phyloP scores from a whole-genome alignment of 2,113 vertebrate genomes.

The Butastur rufipennis region DNA sequence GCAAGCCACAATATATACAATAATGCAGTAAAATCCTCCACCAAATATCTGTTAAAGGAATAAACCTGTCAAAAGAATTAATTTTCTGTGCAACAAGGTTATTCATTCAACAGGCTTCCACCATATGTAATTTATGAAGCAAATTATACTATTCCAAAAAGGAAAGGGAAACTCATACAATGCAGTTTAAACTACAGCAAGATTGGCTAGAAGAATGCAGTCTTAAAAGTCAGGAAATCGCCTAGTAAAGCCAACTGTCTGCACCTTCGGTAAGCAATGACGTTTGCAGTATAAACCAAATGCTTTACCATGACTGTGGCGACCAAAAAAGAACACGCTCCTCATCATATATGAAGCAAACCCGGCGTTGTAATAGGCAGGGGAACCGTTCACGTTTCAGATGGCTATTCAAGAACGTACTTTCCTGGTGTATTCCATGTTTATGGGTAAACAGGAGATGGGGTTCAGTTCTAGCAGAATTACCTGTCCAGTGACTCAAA shows the following conservation, averaged over 20 bases:
- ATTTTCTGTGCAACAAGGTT: constrained; percentile 78
- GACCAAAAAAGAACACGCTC: constrained; percentile 1
- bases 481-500: constrained; percentile 37
- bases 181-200: constrained; percentile 67
- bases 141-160: constrained; percentile 74
- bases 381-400: neutral
- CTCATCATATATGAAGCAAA: neutral
- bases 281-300: constrained; percentile 41
- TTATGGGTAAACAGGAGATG: constrained; percentile 1
- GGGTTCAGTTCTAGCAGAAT: constrained; percentile 17
- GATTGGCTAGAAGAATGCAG: constrained; percentile 65
- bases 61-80: constrained; percentile 79
- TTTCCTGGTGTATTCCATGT: neutral
- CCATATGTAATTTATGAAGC: constrained; percentile 79
- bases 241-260: constrained; percentile 63
- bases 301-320: constrained; percentile 30
- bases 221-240: constrained; percentile 74
- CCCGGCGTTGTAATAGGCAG: neutral
- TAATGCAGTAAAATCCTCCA: constrained; percentile 74
- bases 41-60: constrained; percentile 75
- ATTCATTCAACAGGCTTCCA: constrained; percentile 77
- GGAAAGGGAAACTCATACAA: constrained; percentile 66
- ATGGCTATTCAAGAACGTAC: neutral
- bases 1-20: constrained; percentile 73
- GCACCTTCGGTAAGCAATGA: constrained; percentile 38